Conservation (phyloP, 2,888 invertebrate genomes). For the Priocnemis perturbator region DNA sequence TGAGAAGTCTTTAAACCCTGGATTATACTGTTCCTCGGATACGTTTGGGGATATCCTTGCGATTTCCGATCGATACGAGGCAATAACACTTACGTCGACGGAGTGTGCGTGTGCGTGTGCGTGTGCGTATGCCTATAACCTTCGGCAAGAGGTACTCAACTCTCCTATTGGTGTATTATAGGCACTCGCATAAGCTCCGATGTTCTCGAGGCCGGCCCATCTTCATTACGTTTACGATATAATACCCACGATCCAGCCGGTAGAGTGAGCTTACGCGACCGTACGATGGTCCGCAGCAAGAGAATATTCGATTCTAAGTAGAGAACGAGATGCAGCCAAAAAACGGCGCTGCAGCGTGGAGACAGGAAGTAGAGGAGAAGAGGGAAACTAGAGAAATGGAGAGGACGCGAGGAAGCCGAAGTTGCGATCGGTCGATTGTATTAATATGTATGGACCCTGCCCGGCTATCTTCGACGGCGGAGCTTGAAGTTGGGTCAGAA, state of each 20-base stretch:
- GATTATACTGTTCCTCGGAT: neutral
- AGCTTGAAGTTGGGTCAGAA: constrained; percentile 22
- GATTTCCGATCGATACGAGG: constrained; percentile 38
- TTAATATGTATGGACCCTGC: constrained; percentile 55
- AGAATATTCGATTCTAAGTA: neutral
- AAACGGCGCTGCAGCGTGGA: constrained; percentile 10
- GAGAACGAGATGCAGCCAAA: constrained; percentile 7
- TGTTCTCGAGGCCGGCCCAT: constrained; percentile 21
- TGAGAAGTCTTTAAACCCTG: too few relatives aligned
- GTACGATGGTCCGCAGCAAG: neutral
- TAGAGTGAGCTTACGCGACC: neutral
- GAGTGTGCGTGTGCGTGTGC: too few relatives aligned
- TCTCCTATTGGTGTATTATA: constrained; percentile 3
- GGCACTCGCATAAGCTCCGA: constrained; percentile 26
- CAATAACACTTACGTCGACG: constrained; percentile 36
- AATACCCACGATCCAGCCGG: constrained; percentile 16
- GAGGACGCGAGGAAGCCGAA: constrained; percentile 1
- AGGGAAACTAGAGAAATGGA: constrained; percentile 18
- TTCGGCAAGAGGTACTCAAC: neutral
- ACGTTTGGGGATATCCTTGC: neutral
- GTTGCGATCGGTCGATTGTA: constrained; percentile 45
- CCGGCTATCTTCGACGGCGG: constrained; percentile 37
- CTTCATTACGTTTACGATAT: constrained; percentile 39
- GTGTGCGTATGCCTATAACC: neutral
- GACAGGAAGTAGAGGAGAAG: constrained; percentile 4